phyloP scores from a whole-genome alignment of 2,113 vertebrate genomes.

The Bos javanicus region DNA sequence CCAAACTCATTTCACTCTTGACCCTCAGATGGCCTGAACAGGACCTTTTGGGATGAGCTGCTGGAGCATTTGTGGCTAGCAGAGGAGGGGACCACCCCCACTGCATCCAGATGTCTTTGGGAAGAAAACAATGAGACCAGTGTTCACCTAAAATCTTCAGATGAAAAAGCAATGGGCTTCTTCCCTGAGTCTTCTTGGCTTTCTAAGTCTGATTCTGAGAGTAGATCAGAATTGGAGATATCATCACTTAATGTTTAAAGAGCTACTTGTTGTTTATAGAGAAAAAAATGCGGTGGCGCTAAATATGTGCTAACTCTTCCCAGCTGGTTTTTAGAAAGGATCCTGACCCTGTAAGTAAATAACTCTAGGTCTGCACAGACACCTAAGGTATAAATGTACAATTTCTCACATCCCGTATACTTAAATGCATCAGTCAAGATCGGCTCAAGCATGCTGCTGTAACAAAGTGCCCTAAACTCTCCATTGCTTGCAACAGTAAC shows the following conservation, averaged over 20 bases:
- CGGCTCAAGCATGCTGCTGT: not conserved
- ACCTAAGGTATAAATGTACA: not conserved
- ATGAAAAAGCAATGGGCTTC: not conserved
- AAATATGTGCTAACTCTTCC: not conserved
- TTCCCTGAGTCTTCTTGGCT: not conserved
- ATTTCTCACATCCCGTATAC: not conserved
- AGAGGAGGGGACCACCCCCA: not conserved
- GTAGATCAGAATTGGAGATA: not conserved
- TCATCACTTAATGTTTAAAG: not conserved
- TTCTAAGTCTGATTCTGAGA: not conserved
- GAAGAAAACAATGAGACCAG: not conserved
- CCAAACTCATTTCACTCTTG: conserved; percentile 70
- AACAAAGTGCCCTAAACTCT: not conserved
- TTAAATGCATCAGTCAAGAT: not conserved
- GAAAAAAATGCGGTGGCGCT: not conserved
- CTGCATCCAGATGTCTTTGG: conserved; percentile 8
- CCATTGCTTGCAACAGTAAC: not conserved
- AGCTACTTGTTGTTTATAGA: not conserved
- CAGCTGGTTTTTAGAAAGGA: not conserved
- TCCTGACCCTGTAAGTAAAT: not conserved
- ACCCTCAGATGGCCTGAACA: conserved; percentile 57
- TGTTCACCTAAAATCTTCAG: not conserved
- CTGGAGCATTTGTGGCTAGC: not conserved
- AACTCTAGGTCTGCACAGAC: not conserved
- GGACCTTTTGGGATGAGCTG: conserved; percentile 38